Percentiles rank a stretch among this genome's conserved stretches.
Evolutionary conservation across 2,797 vertebrate genomes (phyloP).

Genomic region (Takifugu rubripes): DNA sequence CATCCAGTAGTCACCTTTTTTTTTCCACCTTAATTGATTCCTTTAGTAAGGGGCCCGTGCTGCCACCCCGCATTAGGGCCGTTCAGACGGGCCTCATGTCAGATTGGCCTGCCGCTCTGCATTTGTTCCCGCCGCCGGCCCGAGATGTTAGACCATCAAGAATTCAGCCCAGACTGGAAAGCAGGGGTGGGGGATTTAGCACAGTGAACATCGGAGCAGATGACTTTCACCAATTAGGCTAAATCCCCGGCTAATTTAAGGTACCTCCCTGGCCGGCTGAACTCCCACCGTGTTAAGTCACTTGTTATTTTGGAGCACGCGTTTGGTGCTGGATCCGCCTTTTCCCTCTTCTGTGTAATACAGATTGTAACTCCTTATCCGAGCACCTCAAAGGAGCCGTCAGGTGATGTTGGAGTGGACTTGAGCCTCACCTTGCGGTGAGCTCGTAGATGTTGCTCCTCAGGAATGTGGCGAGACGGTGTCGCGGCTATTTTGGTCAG

Average conservation of each 20-base stretch:
- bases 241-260: slow-evolving; percentile 76
- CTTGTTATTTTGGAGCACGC: slow-evolving; percentile 54
- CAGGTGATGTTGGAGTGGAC: too few relatives aligned
- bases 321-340: slow-evolving; percentile 4
- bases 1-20: slow-evolving; percentile 68
- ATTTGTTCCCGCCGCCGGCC: slow-evolving; percentile 48
- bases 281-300: slow-evolving; percentile 39
- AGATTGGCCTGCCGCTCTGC: slow-evolving; percentile 60
- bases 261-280: slow-evolving; percentile 43
- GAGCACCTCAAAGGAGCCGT: too few relatives aligned
- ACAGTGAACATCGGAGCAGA: slow-evolving; percentile 64
- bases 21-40: slow-evolving; percentile 76
- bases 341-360: neutral
- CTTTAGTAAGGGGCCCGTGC: slow-evolving; percentile 57
- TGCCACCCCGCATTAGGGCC: slow-evolving; percentile 68
- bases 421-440: too few relatives aligned
- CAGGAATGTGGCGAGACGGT: slow-evolving; percentile 84
- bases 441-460: slow-evolving; percentile 40
- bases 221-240: slow-evolving; percentile 77
- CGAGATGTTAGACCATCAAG: slow-evolving; percentile 66
- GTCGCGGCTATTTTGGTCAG: slow-evolving; percentile 83
- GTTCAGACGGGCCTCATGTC: slow-evolving; percentile 55
- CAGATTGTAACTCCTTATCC: too few relatives aligned
- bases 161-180: slow-evolving; percentile 72
- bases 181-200: slow-evolving; percentile 53